Evolutionary conservation across 1,140 invertebrate species (phyloP), one percentile per base, ranked within the genome.

Genomic region (Platyscapa corneri): DNA sequence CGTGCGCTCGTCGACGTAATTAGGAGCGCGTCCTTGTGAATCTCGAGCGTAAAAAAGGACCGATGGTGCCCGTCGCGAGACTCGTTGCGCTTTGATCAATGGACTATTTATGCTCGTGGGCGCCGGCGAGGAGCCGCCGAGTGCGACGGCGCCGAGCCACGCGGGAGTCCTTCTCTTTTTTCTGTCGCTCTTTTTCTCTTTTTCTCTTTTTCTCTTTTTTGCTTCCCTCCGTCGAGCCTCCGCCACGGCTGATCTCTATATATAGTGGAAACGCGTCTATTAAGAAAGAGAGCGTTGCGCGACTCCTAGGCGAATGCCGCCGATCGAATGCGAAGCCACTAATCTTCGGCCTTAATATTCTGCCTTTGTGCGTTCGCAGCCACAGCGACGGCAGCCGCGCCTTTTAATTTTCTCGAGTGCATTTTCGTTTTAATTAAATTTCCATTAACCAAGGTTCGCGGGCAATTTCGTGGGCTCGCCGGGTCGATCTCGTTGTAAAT

Each of bases 81-180:
- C 49, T 53, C 10, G 18, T 10, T 53, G 49, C 18, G 10, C 49
- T 53, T 53, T 53, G 7, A 18, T 83, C 46, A 75, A 75, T 75
- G 72, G 81, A 75, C 74, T 83, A 75, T 83, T 83, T 64, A 64
- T 64, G 39, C 3, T 49, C 42, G 70, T 64, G 32, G 34, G 70
- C 49, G 60, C 12, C 42, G 42, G 10, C 56, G 12, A 3, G 53
- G n/a, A 49, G n/a, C 10, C 2, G 37, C 3, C 27, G 72, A 74
- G 18, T 1, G 34, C 34, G 37, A 74, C 34, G 37, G 39, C 6
- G 23, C 10, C 75, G 56, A 84, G 75, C 83, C 64, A 1, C 34
- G 83, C 83, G 83, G 76, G 83, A 84, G 83, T 49, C 42, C 60
- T 80, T 30, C 3, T 37, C 42, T 46, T 16, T 39, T 81, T 74